Evolutionary conservation across 2,888 invertebrate genomes (phyloP), one percentile per base, ranked within the genome.

Genomic region (Phanerotoma sp.): DNA sequence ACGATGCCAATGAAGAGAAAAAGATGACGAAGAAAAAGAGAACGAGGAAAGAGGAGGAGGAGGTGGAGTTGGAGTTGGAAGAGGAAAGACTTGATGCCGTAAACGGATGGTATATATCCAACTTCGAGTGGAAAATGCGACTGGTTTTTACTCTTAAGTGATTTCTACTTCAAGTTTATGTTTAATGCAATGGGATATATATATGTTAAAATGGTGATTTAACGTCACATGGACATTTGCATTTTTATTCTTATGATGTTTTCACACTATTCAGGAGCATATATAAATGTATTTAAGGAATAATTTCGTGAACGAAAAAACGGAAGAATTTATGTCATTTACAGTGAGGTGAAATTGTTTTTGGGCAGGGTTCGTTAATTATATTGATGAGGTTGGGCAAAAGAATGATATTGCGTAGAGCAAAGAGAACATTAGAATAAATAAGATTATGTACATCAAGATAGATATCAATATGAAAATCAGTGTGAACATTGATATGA

Each of bases 51-150:
- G 41, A 32, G 25, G 44, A 18, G 25, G 49, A 47, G 13, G 41
- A 40, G 9, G 11, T 25, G 28, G 11, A 54, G 42, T 18, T 28
- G 33, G 52, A 37, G 33, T 40, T 46, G 54, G 55, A 50, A 55
- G 21, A 54, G 54, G 49, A 57, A 55, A 52, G 60, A 51, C 56
- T 58, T 57, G 65, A 62, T 64, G 62, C 67, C 67, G 67, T 69
- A 68, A 66, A 63, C 69, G 70, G 71, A 70, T 71, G 71, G 69
- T 67, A 67, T 38, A 38, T 66, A 69, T 70, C 64, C 62, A 65
- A 69, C 65, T 71, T 63, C 66, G 62, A 64, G 66, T 64, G 66
- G 71, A 69, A 71, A 71, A 71, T 71, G 70, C 65, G 65, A 71
- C 71, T 67, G 66, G 68, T 71, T 71, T 69, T 63, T 57, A 40